These are phyloP conservation scores for Heliconius cydno DNA, from an alignment of 2,888 invertebrate genomes.

Conservation along the genomic window DNA sequence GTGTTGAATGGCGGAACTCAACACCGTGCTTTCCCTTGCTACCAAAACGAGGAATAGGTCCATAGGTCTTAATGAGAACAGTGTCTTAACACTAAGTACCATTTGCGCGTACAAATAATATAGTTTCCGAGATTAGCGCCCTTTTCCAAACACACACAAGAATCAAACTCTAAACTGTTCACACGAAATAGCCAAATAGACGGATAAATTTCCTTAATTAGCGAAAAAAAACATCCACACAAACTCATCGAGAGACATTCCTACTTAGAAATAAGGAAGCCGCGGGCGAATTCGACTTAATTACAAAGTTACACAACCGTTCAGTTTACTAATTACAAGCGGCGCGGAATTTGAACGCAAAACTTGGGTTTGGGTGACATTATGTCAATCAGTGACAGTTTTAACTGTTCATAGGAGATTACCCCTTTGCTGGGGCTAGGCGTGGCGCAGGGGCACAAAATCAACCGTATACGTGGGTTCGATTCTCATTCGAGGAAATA, in stretches of 20 bases:
- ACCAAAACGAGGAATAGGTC: background rate
- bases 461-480: no score
- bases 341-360: constrained; percentile 40
- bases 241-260: constrained; percentile 30
- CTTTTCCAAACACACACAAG: background rate
- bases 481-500: no score
- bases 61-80: no score
- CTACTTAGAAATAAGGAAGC: constrained; percentile 35
- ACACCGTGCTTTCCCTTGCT: background rate
- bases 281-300: constrained; percentile 48
- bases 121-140: background rate
- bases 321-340: constrained; percentile 48
- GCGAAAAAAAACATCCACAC: constrained; percentile 22
- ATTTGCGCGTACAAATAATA: no score
- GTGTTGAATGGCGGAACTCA: background rate
- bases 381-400: constrained; percentile 45
- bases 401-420: no score
- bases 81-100: no score
- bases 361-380: constrained; percentile 42
- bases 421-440: no score
- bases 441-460: no score
- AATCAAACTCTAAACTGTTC: background rate
- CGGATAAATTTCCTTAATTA: constrained; percentile 20
- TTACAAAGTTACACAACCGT: constrained; percentile 50
- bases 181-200: background rate